Conservation (phyloP, 2,888 invertebrate species). For the Periphyllus acericola region DNA sequence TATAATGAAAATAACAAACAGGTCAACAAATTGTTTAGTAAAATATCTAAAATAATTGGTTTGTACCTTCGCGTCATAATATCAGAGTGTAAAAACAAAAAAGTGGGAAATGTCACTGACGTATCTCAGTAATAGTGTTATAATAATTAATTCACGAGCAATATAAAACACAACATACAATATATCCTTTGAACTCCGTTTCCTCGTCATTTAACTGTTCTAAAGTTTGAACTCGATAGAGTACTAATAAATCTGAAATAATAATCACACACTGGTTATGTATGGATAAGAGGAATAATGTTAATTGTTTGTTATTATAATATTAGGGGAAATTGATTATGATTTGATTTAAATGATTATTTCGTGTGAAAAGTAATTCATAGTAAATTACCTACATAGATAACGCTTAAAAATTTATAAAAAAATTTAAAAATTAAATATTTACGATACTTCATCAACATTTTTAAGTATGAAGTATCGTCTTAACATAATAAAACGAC, state of each 20-base stretch:
- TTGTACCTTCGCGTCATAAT: background rate
- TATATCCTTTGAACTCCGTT: background rate
- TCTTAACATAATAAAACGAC: background rate
- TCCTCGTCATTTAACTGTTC: constrained; percentile 39
- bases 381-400: too few species aligned
- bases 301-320: background rate
- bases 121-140: background rate
- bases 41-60: background rate
- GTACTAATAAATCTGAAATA: constrained; percentile 35
- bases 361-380: background rate
- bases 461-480: too few species aligned
- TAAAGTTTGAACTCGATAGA: constrained; percentile 1
- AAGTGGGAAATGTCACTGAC: background rate
- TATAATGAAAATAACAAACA: too few species aligned
- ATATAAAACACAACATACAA: constrained; percentile 25
- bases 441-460: too few species aligned
- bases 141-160: background rate
- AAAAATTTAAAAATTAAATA: too few species aligned
- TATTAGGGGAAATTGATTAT: background rate
- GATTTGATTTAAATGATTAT: background rate
- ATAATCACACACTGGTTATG: too few species aligned
- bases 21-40: too few species aligned
- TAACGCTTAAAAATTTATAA: too few species aligned
- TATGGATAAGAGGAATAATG: background rate
- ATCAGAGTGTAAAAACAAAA: background rate